Percentiles rank a stretch among this genome's conserved stretches.
Conservation (phyloP, 2,113 vertebrate species). For the Chaetops frenatus region DNA sequence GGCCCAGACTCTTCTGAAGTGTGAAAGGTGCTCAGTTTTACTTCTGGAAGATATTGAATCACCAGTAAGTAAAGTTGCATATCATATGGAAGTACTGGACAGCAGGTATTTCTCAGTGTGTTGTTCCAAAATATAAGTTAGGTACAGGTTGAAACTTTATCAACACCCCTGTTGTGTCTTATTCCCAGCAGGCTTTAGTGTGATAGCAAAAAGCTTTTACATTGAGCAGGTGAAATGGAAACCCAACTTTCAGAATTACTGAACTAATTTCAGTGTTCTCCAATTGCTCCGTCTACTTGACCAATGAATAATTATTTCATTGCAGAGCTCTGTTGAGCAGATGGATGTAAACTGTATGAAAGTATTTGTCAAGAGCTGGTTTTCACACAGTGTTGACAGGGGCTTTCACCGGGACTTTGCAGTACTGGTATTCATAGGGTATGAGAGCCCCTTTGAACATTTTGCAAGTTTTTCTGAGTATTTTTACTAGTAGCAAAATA, state of each 20-base stretch:
- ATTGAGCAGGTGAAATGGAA: not conserved
- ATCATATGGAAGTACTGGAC: not conserved
- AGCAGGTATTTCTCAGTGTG: not conserved
- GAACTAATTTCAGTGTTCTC: not conserved
- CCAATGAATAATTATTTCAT: not conserved
- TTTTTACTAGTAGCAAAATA: not conserved
- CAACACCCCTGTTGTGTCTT: not conserved
- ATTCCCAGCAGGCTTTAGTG: not conserved
- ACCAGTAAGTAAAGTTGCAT: slow-evolving; percentile 77
- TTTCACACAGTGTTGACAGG: not conserved
- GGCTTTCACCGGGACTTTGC: not conserved
- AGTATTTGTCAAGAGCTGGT: not conserved
- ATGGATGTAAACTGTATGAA: not conserved
- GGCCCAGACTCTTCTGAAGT: slow-evolving; percentile 94
- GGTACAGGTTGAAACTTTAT: not conserved
- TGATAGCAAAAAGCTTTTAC: not conserved
- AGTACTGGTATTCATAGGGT: not conserved
- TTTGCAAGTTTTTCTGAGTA: not conserved
- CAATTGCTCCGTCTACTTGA: not conserved
- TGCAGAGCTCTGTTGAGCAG: not conserved
- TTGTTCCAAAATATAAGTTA: not conserved
- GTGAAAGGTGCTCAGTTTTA: slow-evolving; percentile 94
- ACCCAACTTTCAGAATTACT: not conserved
- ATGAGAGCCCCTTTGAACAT: not conserved
- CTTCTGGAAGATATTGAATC: slow-evolving; percentile 96